Evolutionary conservation across 2,888 invertebrate species (phyloP).

Genomic region (Drosophila longiperda): DNA sequence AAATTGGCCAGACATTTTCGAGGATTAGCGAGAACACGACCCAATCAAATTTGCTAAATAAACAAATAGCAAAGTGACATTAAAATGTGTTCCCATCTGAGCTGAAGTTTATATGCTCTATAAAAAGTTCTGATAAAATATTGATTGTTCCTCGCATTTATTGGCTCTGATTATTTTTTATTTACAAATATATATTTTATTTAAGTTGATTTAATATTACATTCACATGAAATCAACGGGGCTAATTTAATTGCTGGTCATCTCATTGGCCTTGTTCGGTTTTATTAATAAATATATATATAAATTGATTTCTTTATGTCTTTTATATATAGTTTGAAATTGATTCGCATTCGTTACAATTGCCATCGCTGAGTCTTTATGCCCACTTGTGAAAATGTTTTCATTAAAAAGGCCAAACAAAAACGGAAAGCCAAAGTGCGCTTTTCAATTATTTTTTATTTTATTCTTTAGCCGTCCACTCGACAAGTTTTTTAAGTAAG

Average conservation of each 20-base stretch:
- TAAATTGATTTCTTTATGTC: not conserved
- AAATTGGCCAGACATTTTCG: slow-evolving; percentile 58
- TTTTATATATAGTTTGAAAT: not conserved
- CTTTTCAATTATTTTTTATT: slow-evolving; percentile 72
- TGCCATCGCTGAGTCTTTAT: not conserved
- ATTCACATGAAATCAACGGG: not conserved
- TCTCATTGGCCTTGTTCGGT: not conserved
- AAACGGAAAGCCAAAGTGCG: slow-evolving; percentile 53
- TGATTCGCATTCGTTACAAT: slow-evolving; percentile 7
- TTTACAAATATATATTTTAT: not conserved
- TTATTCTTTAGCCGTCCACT: slow-evolving; percentile 54
- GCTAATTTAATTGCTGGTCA: no score
- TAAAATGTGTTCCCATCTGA: not conserved
- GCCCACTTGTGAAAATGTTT: slow-evolving; percentile 21
- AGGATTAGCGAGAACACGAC: slow-evolving; percentile 63
- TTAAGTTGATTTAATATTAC: not conserved
- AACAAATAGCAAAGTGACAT: slow-evolving; percentile 23
- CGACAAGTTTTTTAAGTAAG: slow-evolving; percentile 54
- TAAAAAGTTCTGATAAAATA: not conserved
- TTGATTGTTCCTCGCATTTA: not conserved
- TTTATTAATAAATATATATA: not conserved
- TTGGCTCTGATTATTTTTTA: not conserved
- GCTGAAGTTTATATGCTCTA: slow-evolving; percentile 20
- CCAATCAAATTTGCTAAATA: slow-evolving; percentile 58
- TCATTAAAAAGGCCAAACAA: slow-evolving; percentile 45